phyloP scores from a whole-genome alignment of 1,140 invertebrate species.

The Gerris buenoi region DNA sequence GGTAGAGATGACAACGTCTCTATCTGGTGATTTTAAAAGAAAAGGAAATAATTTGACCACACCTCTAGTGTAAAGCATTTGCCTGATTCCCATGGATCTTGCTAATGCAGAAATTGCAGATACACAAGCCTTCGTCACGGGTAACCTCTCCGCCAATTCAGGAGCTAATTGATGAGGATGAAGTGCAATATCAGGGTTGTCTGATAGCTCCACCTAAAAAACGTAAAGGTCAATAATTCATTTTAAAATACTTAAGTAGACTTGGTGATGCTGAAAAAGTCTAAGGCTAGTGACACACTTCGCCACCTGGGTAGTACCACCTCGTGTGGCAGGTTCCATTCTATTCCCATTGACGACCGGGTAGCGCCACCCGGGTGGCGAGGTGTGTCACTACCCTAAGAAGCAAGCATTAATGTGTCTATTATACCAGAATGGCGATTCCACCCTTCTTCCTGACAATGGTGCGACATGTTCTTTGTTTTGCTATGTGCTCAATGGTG shows the following conservation, averaged over 20 bases:
- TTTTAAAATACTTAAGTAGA: too few relatives aligned
- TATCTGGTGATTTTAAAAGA: not conserved
- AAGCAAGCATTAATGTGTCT: too few relatives aligned
- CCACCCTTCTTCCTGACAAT: constrained; percentile 67
- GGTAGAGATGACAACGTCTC: not conserved
- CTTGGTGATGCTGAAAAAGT: too few relatives aligned
- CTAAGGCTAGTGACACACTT: too few relatives aligned
- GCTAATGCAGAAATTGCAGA: not conserved
- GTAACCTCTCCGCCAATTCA: not conserved
- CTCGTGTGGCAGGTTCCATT: too few relatives aligned
- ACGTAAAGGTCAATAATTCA: too few relatives aligned
- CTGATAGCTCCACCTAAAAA: not conserved
- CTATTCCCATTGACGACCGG: too few relatives aligned
- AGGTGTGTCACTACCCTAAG: too few relatives aligned
- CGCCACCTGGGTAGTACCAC: too few relatives aligned
- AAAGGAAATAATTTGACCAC: not conserved
- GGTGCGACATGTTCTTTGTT: constrained; percentile 65
- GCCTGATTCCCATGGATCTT: not conserved
- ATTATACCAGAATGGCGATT: constrained; percentile 62
- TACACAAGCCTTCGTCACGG: not conserved
- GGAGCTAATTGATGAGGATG: not conserved
- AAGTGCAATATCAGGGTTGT: not conserved
- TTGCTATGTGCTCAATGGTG: constrained; percentile 73
- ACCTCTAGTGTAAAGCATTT: not conserved
- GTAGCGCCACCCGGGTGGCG: too few relatives aligned